Percentiles rank a stretch among this genome's conserved stretches.
Conservation (phyloP, 2,888 invertebrate genomes). For the Trachelus stipa region DNA sequence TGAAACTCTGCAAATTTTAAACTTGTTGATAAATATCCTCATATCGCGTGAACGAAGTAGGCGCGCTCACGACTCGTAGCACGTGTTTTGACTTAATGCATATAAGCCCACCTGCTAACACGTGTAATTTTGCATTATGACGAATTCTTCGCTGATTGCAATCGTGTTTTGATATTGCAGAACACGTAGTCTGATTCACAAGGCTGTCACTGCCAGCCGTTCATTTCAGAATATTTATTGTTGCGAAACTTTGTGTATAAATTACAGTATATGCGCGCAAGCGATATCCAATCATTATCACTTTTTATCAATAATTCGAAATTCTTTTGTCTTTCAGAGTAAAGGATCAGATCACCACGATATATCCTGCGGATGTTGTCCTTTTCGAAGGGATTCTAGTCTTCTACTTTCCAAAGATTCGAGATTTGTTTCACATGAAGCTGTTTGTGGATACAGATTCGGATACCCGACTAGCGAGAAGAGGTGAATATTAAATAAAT, state of each 20-base stretch:
- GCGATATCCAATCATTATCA: background rate
- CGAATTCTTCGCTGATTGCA: background rate
- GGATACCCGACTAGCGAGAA: conserved; percentile 93
- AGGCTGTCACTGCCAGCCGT: background rate
- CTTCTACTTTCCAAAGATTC: conserved; percentile 95
- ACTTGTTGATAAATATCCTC: conserved; percentile 19
- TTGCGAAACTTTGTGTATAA: background rate
- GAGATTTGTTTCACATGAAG: conserved; percentile 98
- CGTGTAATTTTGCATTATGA: background rate
- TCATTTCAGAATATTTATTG: background rate
- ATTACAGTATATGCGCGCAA: background rate
- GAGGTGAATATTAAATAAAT: conserved; percentile 75
- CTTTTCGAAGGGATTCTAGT: conserved; percentile 98
- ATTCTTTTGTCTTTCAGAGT: conserved; percentile 45
- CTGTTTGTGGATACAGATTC: conserved; percentile 99
- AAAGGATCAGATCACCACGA: conserved; percentile 77
- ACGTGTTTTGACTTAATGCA: background rate
- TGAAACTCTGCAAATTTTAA: conserved; percentile 23
- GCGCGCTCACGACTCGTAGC: background rate
- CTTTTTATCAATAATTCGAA: background rate
- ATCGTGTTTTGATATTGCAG: conserved; percentile 8
- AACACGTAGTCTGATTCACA: background rate
- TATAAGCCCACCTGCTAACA: background rate
- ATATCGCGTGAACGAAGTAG: background rate
- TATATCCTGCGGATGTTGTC: conserved; percentile 97